A percentile compares a stretch with the other conserved stretches of the same genome.
Conservation (phyloP, 2,797 vertebrate genomes). For the Hapalemur alaotrensis region DNA sequence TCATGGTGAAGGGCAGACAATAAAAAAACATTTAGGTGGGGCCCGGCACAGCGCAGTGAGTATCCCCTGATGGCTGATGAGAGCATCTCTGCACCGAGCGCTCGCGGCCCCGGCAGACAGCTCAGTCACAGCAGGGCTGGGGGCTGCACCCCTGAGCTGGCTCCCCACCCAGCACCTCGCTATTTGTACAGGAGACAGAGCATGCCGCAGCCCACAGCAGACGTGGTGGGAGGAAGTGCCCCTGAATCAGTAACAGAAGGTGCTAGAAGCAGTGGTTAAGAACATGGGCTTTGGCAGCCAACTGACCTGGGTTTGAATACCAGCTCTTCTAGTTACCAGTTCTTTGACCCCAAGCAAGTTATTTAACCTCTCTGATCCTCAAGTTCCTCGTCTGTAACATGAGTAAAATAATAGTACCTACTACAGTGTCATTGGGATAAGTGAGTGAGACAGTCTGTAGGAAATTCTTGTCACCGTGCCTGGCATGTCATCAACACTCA, state of each 20-base stretch:
- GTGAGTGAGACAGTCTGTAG: background rate
- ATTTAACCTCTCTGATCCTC: background rate
- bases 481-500: background rate
- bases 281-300: background rate
- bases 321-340: background rate
- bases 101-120: background rate
- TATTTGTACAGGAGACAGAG: background rate
- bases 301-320: background rate
- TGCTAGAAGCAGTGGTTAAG: background rate
- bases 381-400: constrained; percentile 13
- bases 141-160: constrained; percentile 39
- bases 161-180: constrained; percentile 27
- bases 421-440: background rate
- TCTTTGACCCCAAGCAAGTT: background rate
- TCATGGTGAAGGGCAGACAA: constrained; percentile 77
- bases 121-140: constrained; percentile 35
- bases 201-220: background rate
- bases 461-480: background rate
- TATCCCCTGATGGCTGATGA: constrained; percentile 45
- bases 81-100: background rate
- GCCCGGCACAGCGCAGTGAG: constrained; percentile 70
- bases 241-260: background rate
- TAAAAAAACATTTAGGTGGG: constrained; percentile 73
- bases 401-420: background rate
- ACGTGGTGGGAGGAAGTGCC: background rate